Percentiles rank a stretch among this genome's conserved stretches.
Evolutionary conservation across 1,140 invertebrate species (phyloP).

Genomic region (Spodoptera litura): DNA sequence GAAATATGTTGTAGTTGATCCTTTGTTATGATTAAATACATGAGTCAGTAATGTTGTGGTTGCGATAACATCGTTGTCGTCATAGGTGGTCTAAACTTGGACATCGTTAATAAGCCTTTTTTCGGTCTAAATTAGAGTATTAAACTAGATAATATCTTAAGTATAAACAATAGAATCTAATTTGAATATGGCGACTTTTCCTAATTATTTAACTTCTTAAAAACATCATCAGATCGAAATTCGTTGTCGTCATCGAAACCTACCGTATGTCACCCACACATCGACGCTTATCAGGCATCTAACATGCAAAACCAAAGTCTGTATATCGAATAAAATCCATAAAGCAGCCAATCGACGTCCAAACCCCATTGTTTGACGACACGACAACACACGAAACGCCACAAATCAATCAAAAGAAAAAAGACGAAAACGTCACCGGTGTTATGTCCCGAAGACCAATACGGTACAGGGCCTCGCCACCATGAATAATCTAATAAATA

Average conservation of each 20-base stretch:
- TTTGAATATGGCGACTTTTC: too few relatives aligned
- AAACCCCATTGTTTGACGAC: conserved; percentile 63
- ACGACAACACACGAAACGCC: conserved; percentile 50
- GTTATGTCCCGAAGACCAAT: conserved; percentile 82
- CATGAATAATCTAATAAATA: conserved; percentile 86
- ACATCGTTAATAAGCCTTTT: conserved; percentile 24
- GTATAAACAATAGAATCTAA: too few relatives aligned
- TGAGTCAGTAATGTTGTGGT: conserved; percentile 1
- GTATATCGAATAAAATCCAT: conserved; percentile 52
- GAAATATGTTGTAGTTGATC: conserved; percentile 28
- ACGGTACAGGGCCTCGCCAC: conserved; percentile 75
- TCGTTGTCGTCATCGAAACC: neutral
- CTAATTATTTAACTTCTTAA: too few relatives aligned
- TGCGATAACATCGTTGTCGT: conserved; percentile 11
- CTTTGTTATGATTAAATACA: conserved; percentile 13
- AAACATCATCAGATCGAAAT: neutral
- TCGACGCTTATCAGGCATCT: conserved; percentile 2
- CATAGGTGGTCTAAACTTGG: conserved; percentile 28
- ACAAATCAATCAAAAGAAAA: conserved; percentile 80
- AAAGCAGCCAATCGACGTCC: conserved; percentile 54
- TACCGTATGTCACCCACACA: conserved; percentile 15
- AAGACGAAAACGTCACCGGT: conserved; percentile 62
- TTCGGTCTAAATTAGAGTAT: conserved; percentile 5
- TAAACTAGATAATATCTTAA: conserved; percentile 9
- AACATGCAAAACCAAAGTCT: conserved; percentile 30